These are phyloP conservation scores for Formica selysi DNA, from an alignment of 1,140 invertebrate species.

Conservation along the genomic window DNA sequence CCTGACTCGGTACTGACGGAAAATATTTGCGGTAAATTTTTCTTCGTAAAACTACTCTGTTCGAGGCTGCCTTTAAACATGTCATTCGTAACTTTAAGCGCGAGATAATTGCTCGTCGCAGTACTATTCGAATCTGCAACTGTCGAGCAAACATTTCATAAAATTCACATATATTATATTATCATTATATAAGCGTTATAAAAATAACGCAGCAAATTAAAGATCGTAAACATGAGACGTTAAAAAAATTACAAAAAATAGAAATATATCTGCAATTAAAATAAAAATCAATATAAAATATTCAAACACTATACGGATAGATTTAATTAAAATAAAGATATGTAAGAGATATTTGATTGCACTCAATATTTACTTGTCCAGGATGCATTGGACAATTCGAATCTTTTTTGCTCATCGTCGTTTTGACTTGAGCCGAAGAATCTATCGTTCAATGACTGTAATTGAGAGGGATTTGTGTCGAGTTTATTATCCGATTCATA, in stretches of 20 bases:
- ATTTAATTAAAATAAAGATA: slow-evolving; percentile 8
- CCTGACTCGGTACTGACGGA: slow-evolving; percentile 3
- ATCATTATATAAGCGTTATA: background rate
- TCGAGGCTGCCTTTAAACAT: slow-evolving; percentile 78
- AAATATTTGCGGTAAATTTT: slow-evolving; percentile 50
- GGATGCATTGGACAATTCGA: slow-evolving; percentile 6
- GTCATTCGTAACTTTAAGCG: slow-evolving; percentile 77
- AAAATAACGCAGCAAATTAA: background rate
- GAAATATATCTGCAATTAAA: background rate
- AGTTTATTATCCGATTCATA: slow-evolving; percentile 49
- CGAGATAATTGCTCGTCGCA: slow-evolving; percentile 67
- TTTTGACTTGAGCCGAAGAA: slow-evolving; percentile 37
- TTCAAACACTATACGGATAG: background rate
- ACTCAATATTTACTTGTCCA: slow-evolving; percentile 42
- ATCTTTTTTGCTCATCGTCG: background rate
- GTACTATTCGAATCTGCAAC: background rate
- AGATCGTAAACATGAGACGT: background rate
- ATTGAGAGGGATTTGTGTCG: slow-evolving; percentile 15
- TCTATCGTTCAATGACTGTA: slow-evolving; percentile 53
- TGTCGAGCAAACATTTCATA: background rate
- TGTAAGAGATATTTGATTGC: background rate
- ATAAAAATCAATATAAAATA: background rate
- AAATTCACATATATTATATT: background rate
- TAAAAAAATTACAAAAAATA: background rate
- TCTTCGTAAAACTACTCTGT: slow-evolving; percentile 69